Evolutionary conservation across 2,113 vertebrate genomes (phyloP).

Genomic region (Bagarius yarrelli): DNA sequence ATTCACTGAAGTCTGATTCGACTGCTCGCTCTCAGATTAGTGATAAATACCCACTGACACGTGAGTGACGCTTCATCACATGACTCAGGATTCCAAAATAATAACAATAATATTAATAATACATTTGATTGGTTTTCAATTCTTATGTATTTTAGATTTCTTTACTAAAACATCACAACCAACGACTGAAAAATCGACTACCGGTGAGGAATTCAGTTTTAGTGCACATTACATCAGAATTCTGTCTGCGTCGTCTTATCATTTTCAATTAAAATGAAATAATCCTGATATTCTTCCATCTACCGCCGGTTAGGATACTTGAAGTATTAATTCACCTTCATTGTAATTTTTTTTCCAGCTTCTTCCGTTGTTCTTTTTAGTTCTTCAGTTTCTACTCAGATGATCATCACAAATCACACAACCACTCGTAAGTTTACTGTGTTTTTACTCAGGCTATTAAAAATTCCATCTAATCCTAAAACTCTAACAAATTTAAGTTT

Average conservation of each 20-base stretch:
- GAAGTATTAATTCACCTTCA: too few relatives aligned
- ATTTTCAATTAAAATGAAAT: too few relatives aligned
- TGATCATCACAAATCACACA: not conserved
- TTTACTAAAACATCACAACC: not conserved
- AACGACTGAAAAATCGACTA: not conserved
- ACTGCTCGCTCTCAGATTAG: conserved; percentile 38
- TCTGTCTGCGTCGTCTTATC: too few relatives aligned
- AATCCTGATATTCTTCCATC: too few relatives aligned
- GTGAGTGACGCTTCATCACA: conserved; percentile 15
- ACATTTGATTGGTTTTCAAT: not conserved
- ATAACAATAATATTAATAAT: too few relatives aligned
- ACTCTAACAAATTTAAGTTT: not conserved
- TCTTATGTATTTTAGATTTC: not conserved
- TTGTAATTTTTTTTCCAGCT: not conserved
- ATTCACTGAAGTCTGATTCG: conserved; percentile 28
- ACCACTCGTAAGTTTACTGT: not conserved
- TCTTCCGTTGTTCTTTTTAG: not conserved
- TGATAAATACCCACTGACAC: conserved; percentile 1
- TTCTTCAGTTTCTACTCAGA: not conserved
- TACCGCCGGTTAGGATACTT: too few relatives aligned
- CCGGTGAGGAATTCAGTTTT: not conserved
- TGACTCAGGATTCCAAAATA: not conserved
- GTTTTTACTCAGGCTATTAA: not conserved
- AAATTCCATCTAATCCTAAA: not conserved
- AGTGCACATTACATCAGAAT: not conserved